Evolutionary conservation across 2,888 invertebrate species (phyloP).

Genomic region (Drosophila neotestacea): DNA sequence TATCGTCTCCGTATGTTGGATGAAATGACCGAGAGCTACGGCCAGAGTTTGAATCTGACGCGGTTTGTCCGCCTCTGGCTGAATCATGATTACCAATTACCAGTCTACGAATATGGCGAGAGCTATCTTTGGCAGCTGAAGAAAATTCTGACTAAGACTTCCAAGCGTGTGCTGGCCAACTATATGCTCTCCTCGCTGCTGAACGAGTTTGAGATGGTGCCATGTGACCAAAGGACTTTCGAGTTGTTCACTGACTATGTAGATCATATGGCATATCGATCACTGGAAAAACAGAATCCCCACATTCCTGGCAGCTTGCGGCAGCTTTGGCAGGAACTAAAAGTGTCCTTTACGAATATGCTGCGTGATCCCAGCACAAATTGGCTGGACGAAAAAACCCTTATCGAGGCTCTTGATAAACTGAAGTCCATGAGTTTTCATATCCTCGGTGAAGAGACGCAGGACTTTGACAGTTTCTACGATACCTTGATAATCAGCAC

Average conservation of each 20-base stretch:
- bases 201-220: conserved; percentile 63
- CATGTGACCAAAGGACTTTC: conserved; percentile 66
- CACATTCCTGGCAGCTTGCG: conserved; percentile 61
- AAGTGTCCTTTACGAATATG: conserved; percentile 61
- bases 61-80: conserved; percentile 77
- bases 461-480: conserved; percentile 69
- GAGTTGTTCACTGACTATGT: conserved; percentile 72
- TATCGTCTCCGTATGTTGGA: conserved; percentile 63
- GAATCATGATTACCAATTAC: conserved; percentile 74
- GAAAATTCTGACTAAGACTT: conserved; percentile 63
- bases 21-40: conserved; percentile 70
- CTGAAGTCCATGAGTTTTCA: conserved; percentile 71
- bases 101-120: conserved; percentile 79
- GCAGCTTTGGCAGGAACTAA: conserved; percentile 75
- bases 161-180: conserved; percentile 77
- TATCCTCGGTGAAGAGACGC: conserved; percentile 60
- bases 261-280: conserved; percentile 76
- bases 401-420: conserved; percentile 69
- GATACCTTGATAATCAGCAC: conserved; percentile 66
- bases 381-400: conserved; percentile 71
- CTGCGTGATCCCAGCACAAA: conserved; percentile 44
- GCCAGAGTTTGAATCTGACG: conserved; percentile 72
- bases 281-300: conserved; percentile 54
- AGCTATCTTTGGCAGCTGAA: conserved; percentile 72
- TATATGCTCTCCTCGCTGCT: conserved; percentile 79